Conservation (phyloP, 2,888 invertebrate species). For the Eucera pruinosa region DNA sequence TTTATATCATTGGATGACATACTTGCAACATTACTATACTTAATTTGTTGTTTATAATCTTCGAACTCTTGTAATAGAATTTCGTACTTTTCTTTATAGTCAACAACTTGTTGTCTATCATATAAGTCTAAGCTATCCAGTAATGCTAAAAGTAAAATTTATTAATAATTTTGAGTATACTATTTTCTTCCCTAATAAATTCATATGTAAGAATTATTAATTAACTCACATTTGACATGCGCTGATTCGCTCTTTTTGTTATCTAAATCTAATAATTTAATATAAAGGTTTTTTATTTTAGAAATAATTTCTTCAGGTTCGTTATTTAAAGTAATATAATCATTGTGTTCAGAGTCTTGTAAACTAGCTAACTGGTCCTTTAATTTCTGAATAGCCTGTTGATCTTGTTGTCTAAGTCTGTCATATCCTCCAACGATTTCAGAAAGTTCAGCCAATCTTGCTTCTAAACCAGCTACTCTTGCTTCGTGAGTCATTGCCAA, state of each 20-base stretch:
- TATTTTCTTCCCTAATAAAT: background rate
- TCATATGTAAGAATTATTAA: constrained; percentile 4
- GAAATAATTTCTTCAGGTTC: constrained; percentile 81
- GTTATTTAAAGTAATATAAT: constrained; percentile 62
- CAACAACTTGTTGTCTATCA: constrained; percentile 76
- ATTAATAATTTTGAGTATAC: background rate
- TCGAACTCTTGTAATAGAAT: constrained; percentile 89
- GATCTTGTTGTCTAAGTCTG: constrained; percentile 89
- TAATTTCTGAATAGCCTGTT: constrained; percentile 89
- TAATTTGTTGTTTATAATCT: constrained; percentile 85
- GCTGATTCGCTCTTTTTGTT: constrained; percentile 83
- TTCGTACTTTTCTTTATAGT: constrained; percentile 89
- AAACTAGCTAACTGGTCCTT: constrained; percentile 84
- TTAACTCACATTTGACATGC: constrained; percentile 83
- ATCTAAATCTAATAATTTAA: constrained; percentile 82
- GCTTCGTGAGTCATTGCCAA: constrained; percentile 90
- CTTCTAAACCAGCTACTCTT: constrained; percentile 91
- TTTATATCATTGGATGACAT: constrained; percentile 68
- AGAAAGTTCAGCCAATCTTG: constrained; percentile 91
- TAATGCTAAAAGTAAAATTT: constrained; percentile 77
- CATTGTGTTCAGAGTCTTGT: constrained; percentile 74
- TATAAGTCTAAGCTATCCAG: constrained; percentile 81
- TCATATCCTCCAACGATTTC: constrained; percentile 92
- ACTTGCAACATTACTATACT: constrained; percentile 48
- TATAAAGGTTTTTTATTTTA: constrained; percentile 84